Percentiles rank a stretch among this genome's conserved stretches.
These are phyloP conservation scores for Nibea coibor DNA, from an alignment of 2,113 vertebrate genomes.

Conservation along the genomic window DNA sequence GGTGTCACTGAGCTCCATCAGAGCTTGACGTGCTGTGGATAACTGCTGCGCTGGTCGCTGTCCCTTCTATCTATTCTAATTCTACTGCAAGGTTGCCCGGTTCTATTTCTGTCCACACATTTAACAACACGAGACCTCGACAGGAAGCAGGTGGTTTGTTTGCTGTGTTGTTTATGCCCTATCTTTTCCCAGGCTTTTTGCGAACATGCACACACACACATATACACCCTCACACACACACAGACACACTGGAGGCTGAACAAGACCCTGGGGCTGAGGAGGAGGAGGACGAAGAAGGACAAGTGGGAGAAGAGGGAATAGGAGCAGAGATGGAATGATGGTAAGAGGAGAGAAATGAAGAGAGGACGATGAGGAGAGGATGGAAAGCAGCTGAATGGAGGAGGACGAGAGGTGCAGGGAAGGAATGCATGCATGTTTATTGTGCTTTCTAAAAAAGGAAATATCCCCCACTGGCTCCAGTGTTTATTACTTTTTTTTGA, in stretches of 20 bases:
- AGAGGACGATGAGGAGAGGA: conserved; percentile 4
- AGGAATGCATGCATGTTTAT: conserved; percentile 68
- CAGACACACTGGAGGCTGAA: conserved; percentile 24
- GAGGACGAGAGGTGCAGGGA: conserved; percentile 28
- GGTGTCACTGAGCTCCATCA: neutral
- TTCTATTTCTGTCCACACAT: conserved; percentile 75
- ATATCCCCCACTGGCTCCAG: conserved; percentile 30
- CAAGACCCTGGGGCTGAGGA: conserved; percentile 34
- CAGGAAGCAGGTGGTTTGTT: conserved; percentile 82
- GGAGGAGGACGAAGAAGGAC: conserved; percentile 14
- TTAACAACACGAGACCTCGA: conserved; percentile 66
- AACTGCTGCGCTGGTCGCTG: conserved; percentile 15
- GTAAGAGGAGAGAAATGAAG: neutral
- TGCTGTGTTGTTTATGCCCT: conserved; percentile 75
- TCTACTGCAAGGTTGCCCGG: conserved; percentile 54
- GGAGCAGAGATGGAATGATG: neutral
- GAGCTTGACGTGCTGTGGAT: neutral
- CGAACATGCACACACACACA: conserved; percentile 9
- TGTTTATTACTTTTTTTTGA: conserved; percentile 53
- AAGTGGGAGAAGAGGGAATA: conserved; percentile 13
- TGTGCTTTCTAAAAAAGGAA: conserved; percentile 68
- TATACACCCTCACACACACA: conserved; percentile 9
- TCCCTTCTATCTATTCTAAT: conserved; percentile 45
- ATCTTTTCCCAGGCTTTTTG: conserved; percentile 66
- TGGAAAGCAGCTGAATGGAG: conserved; percentile 17